Evolutionary conservation across 1,140 invertebrate genomes (phyloP).

Genomic region (Latrodectus geometricus): DNA sequence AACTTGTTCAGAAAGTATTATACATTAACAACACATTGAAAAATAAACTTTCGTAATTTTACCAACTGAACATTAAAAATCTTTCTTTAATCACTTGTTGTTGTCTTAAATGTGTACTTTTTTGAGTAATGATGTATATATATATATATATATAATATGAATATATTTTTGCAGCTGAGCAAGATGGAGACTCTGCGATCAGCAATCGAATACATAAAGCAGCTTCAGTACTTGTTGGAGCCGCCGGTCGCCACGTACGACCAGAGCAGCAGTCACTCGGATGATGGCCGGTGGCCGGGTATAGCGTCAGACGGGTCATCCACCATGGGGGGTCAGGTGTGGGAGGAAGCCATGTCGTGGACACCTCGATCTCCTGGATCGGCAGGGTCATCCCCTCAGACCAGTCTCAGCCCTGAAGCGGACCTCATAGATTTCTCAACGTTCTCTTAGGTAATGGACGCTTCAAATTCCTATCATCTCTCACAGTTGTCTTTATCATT

Average conservation of each 20-base stretch:
- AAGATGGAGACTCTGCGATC: constrained; percentile 93
- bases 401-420: constrained; percentile 43
- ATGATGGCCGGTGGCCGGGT: background rate
- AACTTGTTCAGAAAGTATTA: no score
- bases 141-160: no score
- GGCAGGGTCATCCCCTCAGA: constrained; percentile 45
- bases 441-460: constrained; percentile 37
- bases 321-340: background rate
- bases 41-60: no score
- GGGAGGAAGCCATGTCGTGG: constrained; percentile 43
- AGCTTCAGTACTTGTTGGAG: constrained; percentile 82
- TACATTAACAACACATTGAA: no score
- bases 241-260: background rate
- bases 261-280: background rate
- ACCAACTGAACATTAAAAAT: no score
- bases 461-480: no score
- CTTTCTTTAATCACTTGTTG: no score
- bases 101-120: no score
- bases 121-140: no score
- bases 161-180: constrained; percentile 82
- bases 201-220: constrained; percentile 92
- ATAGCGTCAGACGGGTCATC: background rate
- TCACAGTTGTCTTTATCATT: no score
- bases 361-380: constrained; percentile 20
- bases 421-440: constrained; percentile 43